Evolutionary conservation across 2,888 invertebrate genomes (phyloP).

Genomic region (Spicauda simplicius): DNA sequence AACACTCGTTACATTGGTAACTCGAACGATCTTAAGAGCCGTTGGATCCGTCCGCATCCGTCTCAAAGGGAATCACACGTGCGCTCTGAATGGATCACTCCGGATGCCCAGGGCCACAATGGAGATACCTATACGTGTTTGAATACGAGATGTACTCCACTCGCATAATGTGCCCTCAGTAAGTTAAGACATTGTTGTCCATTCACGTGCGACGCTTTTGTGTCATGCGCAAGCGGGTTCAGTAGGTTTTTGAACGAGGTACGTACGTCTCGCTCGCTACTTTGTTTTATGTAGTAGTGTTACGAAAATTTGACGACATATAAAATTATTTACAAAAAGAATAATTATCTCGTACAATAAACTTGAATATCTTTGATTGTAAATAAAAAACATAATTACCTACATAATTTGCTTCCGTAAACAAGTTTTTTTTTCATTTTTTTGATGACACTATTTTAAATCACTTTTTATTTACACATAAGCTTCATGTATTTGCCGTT

Average conservation of each 20-base stretch:
- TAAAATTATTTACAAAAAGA: too few relatives aligned
- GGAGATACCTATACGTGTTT: slow-evolving; percentile 43
- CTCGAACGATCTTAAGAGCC: slow-evolving; percentile 1
- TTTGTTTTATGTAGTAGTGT: slow-evolving; percentile 10
- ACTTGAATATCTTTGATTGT: too few relatives aligned
- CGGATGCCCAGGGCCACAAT: slow-evolving; percentile 70
- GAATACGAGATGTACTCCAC: slow-evolving; percentile 36
- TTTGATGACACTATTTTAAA: too few relatives aligned
- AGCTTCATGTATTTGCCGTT: too few relatives aligned
- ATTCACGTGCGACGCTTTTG: slow-evolving; percentile 30
- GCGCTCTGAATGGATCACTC: slow-evolving; percentile 72
- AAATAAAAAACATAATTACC: too few relatives aligned
- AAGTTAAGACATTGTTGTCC: slow-evolving; percentile 36
- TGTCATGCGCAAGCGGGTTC: slow-evolving; percentile 18
- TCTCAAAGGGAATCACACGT: slow-evolving; percentile 71
- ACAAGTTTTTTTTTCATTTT: too few relatives aligned
- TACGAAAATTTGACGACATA: too few relatives aligned
- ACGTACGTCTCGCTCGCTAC: slow-evolving; percentile 5
- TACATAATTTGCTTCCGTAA: too few relatives aligned
- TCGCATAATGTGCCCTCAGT: slow-evolving; percentile 36
- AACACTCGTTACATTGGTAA: slow-evolving; percentile 9
- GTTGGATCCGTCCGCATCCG: slow-evolving; percentile 55
- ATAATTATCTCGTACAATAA: too few relatives aligned
- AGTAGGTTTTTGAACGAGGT: slow-evolving; percentile 13
- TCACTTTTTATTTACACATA: too few relatives aligned